phyloP scores from a whole-genome alignment of 2,888 invertebrate species.

The Venusia cambrica region DNA sequence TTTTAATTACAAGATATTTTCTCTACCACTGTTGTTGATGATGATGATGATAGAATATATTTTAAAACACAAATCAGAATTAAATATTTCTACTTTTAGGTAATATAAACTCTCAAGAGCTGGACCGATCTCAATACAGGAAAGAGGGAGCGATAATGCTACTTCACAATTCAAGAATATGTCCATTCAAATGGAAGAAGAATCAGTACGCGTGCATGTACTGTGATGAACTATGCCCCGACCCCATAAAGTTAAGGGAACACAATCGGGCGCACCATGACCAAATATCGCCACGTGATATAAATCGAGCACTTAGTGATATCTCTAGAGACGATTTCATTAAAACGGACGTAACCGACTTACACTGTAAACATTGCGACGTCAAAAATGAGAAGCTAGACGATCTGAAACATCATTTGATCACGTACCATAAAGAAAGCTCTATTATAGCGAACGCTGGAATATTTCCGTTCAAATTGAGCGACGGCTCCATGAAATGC shows the following conservation, averaged over 20 bases:
- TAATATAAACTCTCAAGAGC: no score
- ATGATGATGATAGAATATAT: no score
- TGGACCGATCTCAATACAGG: slow-evolving; percentile 34
- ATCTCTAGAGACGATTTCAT: slow-evolving; percentile 55
- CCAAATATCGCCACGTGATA: slow-evolving; percentile 36
- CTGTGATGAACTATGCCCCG: slow-evolving; percentile 53
- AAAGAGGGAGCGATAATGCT: slow-evolving; percentile 50
- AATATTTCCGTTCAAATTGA: slow-evolving; percentile 58
- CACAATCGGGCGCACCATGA: slow-evolving; percentile 38
- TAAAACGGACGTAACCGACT: slow-evolving; percentile 61
- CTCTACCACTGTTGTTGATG: no score
- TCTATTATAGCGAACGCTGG: slow-evolving; percentile 42
- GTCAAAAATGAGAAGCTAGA: slow-evolving; percentile 39
- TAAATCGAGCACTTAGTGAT: slow-evolving; percentile 1
- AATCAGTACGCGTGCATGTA: slow-evolving; percentile 63
- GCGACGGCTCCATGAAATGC: slow-evolving; percentile 48
- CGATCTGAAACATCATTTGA: slow-evolving; percentile 51
- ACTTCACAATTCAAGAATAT: slow-evolving; percentile 55
- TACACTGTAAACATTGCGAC: slow-evolving; percentile 54
- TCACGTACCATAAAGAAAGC: slow-evolving; percentile 45
- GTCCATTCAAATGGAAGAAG: slow-evolving; percentile 66
- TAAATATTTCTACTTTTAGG: no score
- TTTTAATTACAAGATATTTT: no score
- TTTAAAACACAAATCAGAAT: no score
- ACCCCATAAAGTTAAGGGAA: slow-evolving; percentile 47